Base-by-base conservation (phyloP, 1,140 invertebrate genomes). In the Drosophila virilis region DNA sequence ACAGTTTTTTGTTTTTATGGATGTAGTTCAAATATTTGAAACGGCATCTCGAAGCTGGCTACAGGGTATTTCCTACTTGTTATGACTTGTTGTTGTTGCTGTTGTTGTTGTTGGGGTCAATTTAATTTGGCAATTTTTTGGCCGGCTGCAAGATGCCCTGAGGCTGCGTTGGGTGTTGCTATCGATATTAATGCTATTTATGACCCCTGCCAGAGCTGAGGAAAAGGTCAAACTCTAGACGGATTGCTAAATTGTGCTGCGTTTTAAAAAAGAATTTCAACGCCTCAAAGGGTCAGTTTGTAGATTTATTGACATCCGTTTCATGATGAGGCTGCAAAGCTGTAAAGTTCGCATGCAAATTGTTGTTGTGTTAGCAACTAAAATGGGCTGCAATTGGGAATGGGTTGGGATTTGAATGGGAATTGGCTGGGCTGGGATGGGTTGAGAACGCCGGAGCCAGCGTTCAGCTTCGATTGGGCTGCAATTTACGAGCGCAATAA, bases 401-500 rank as follows among this genome's bases (percentile, higher is more conserved):
- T 8, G n/a, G n/a, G 8, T 8, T 51, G n/a, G 12, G 32, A n/a
- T 13, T 8, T 8, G n/a, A 13, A 52, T 35, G 43, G 50, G 3
- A 5, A 33, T 52, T 58, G 55, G 42, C 55, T 54, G 59, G 40
- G 54, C 71, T 79, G 77, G 42, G 57, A 72, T 62, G 62, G 42
- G n/a, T 17, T 57, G 50, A 52, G 80, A 57, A 55, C 65, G 77
- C 80, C 65, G 52, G 28, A 22, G 42, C 9, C 68, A 68, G 65
- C 84, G 80, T 75, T 88, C 80, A 84, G 73, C 72, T 80, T 88
- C 85, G 85, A 88, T 90, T 90, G 85, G 74, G 60, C 64, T 89
- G 72, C 80, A 85, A 89, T 89, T 89, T 89, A 89, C 68, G 84
- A 89, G 84, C 77, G 75, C 66, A 78, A 71, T 52, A 66, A 43